A percentile compares a stretch with the other conserved stretches of the same genome.
phyloP scores from a whole-genome alignment of 2,113 vertebrate species.

The Alligator mississippiensis region DNA sequence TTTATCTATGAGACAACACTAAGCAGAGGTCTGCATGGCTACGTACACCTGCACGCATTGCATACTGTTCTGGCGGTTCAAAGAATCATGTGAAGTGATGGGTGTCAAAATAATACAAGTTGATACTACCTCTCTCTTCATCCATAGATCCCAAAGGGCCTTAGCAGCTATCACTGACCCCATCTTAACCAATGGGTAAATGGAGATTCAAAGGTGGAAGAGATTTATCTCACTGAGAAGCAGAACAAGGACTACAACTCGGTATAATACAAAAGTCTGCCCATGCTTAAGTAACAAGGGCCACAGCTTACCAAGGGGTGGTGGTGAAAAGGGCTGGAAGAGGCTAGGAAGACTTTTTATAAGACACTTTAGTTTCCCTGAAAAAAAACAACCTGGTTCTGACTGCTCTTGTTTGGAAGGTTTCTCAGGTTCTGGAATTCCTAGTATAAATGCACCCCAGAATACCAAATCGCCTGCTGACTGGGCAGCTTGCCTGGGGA shows the following conservation, averaged over 20 bases:
- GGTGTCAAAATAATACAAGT: background rate
- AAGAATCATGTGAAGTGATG: too few relatives aligned
- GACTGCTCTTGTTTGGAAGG: background rate
- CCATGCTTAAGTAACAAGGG: background rate
- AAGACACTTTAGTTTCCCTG: background rate
- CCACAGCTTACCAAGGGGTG: background rate
- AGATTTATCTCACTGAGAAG: background rate
- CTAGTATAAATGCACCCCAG: background rate
- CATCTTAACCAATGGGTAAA: too few relatives aligned
- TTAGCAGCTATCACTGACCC: background rate
- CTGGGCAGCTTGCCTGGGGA: background rate
- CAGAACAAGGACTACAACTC: background rate
- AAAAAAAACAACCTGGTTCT: background rate
- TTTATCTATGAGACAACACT: background rate
- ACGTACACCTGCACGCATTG: background rate
- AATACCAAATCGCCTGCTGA: slow-evolving; percentile 39
- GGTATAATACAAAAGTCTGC: background rate
- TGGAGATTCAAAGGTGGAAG: too few relatives aligned
- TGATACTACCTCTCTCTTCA: too few relatives aligned
- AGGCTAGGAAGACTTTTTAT: background rate
- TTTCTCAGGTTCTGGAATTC: background rate
- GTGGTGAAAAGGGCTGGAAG: background rate
- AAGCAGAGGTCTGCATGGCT: background rate
- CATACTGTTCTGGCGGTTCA: background rate
- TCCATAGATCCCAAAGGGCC: background rate